phyloP scores from a whole-genome alignment of 2,888 invertebrate species.

The Dione juno region DNA sequence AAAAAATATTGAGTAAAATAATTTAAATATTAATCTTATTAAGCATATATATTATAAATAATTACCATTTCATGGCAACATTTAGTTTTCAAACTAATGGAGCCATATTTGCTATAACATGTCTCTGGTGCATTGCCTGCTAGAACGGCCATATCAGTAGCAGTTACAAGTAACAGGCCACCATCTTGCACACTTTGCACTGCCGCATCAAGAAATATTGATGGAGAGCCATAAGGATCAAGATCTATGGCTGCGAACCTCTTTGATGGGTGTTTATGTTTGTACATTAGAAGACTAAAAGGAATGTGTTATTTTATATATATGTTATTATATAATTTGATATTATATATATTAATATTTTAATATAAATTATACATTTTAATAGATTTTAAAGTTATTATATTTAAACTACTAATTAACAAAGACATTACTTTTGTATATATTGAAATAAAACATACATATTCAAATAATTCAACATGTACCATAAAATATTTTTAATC shows the following conservation, averaged over 20 bases:
- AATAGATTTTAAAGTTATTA: no score
- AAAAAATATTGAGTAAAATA: no score
- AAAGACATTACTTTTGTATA: no score
- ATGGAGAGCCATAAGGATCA: constrained; percentile 98
- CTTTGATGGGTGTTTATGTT: constrained; percentile 85
- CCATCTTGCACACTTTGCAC: constrained; percentile 91
- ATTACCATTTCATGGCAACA: constrained; percentile 97
- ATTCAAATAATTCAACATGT: no score
- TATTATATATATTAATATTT: no score
- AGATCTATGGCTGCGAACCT: constrained; percentile 96
- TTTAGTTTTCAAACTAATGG: constrained; percentile 92
- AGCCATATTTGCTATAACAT: constrained; percentile 96
- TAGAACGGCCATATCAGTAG: constrained; percentile 98
- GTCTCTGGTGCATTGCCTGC: constrained; percentile 98
- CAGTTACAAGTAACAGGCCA: constrained; percentile 96
- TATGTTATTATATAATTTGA: no score
- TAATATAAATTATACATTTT: no score
- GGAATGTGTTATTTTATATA: background rate
- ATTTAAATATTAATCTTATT: no score
- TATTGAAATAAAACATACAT: no score
- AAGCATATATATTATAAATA: background rate
- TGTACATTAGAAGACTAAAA: constrained; percentile 92
- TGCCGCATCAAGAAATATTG: constrained; percentile 94
- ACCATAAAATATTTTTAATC: no score
- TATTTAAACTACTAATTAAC: no score